Evolutionary conservation across 1,140 invertebrate genomes (phyloP), one percentile per base, ranked within the genome.

Genomic region (Aphidius gifuensis): DNA sequence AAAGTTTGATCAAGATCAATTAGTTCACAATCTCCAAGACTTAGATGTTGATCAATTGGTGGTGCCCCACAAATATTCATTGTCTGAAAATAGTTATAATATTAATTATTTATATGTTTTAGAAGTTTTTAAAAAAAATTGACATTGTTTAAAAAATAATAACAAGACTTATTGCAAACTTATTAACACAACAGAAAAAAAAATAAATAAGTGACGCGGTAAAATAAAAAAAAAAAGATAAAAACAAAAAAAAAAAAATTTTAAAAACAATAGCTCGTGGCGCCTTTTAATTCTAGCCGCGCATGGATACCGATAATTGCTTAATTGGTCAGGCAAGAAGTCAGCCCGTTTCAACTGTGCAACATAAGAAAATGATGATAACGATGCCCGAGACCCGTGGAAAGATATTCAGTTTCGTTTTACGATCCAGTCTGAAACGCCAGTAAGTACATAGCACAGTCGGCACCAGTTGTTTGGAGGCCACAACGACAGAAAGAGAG

Each of bases 1-100:
- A 80, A 63, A 49, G 73, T 79, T 48, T 73, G 71, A 46, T 70
- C 70, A 48, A 78, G 72, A 58, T 77, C 77, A 9, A 71, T 77
- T 39, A 80, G 65, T 49, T 80, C 79, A 65, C 73, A 72, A 32
- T 80, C 74, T 6, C 71, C 78, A 9, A 77, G 64, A 68, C 76
- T 77, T 21, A 80, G 50, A 59, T 80, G 79, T 58, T 80, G 79
- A 55, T 80, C 79, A 59, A 71, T 77, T 0, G 78, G 79, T 32
- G 73, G 73, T 5, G 77, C 79, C 3, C 74, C 70, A 47, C 75
- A 80, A 23, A 77, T 73, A 21, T 71, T 71, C 73, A 80, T 80
- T 7, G 74, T 75, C 79, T 80, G 58, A 39, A 75, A 74, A 51
- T 16, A 62, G 1, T 44, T 48, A 38, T 45, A 45, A 5, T 21